These are phyloP conservation scores for Anguilla anguilla DNA, from an alignment of 2,797 vertebrate species.

Conservation along the genomic window DNA sequence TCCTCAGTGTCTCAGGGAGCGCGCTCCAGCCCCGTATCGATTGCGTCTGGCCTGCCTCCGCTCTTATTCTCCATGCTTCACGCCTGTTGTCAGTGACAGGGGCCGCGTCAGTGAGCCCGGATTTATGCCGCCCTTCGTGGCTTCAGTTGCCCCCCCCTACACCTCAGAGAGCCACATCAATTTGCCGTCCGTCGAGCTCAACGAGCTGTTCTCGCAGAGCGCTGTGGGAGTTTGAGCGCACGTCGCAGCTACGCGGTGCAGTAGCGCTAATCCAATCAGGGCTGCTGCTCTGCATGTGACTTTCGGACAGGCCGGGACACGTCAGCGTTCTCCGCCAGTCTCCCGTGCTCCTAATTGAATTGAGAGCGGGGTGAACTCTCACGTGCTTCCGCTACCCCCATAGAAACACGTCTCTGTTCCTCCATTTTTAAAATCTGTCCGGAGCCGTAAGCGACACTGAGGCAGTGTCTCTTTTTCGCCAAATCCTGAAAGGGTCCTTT, in stretches of 20 bases:
- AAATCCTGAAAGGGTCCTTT: not conserved
- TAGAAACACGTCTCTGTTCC: not conserved
- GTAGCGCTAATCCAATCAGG: not conserved
- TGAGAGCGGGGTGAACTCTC: not conserved
- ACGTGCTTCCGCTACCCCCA: not conserved
- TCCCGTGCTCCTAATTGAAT: conserved; percentile 4
- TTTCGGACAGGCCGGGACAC: not conserved
- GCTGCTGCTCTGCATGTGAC: not conserved
- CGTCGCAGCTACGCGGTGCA: not conserved
- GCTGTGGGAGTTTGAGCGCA: not conserved
- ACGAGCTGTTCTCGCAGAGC: not conserved
- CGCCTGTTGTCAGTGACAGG: not conserved
- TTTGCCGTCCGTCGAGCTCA: not conserved
- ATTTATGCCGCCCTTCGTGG: not conserved
- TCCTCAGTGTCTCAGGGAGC: not conserved
- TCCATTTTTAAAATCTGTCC: conserved; percentile 18
- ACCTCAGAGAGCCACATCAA: not conserved
- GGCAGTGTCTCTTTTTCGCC: not conserved
- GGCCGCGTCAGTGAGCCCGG: not conserved
- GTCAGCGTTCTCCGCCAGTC: not conserved
- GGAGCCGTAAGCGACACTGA: not conserved
- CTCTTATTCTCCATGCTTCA: not conserved
- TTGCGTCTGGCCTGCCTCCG: not conserved
- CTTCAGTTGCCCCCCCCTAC: not conserved
- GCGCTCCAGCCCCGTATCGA: not conserved